Base-by-base conservation (phyloP, 92 coral and sea anemone genomes). In the Plumapathes pennacea region DNA sequence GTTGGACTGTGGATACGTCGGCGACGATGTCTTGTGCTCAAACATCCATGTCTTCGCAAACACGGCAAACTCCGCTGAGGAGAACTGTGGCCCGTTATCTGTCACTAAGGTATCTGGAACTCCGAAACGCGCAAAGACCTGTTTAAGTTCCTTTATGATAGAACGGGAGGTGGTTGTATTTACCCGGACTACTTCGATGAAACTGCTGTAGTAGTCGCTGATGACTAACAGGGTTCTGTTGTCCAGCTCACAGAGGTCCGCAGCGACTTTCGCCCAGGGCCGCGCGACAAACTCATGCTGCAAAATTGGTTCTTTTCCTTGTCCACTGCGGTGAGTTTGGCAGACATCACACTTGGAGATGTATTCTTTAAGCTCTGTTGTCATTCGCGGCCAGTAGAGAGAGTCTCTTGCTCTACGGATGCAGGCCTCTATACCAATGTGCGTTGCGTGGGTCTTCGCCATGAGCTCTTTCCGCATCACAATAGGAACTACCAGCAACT, bases 211-310 rank as follows among this genome's bases (percentile, higher is more conserved):
- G 70, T 49, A 71, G 54, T 71, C 78, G 19, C 54, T 12, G 14
- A 71, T 33, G 5, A 72, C 71, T 5, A 74, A 15, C 50, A 74
- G 37, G 44, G 58, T 47, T 32, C 81, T 41, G 66, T 39, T 63
- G 59, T 74, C 67, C 0, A 63, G 25, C 40, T 74, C 72, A 38
- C 81, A 74, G 19, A 74, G 59, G 57, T 74, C 81, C 24, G 80
- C 80, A 13, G 71, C 38, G 10, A 71, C 79, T 13, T 60, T 71
- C 1, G 54, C 62, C 79, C 79, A 71, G 0, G 80, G 80, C 15
- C 72, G 49, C 12, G 81, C 73, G 4, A 74, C 50, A 38, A 72
- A 61, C 63, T 72, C 71, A 18, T 72, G 80, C 32, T 50, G 80
- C 3, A 50, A 47, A 5, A 72, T 41, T n/a, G 73, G 81, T 22